phyloP scores from a whole-genome alignment of 2,888 invertebrate species.

The Netelia melanura region DNA sequence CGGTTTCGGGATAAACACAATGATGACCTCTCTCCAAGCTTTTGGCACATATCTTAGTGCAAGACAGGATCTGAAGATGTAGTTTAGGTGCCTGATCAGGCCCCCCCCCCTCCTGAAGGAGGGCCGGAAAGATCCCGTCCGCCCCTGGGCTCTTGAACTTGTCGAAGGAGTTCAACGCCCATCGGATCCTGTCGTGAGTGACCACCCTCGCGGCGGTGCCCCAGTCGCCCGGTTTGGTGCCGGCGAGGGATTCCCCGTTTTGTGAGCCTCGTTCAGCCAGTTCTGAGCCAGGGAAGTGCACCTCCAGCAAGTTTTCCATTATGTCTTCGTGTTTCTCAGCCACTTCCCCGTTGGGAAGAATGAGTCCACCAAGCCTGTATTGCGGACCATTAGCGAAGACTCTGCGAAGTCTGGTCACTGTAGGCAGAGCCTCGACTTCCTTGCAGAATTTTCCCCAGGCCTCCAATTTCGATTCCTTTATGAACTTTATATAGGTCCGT shows the following conservation, averaged over 20 bases:
- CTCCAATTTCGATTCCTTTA: slow-evolving; percentile 1
- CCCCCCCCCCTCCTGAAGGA: slow-evolving; percentile 45
- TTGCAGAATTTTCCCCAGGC: slow-evolving; percentile 26
- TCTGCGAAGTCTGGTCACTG: slow-evolving; percentile 31
- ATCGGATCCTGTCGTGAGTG: slow-evolving; percentile 9
- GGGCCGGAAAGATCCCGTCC: slow-evolving; percentile 51
- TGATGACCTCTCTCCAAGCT: neutral
- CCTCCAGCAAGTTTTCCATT: slow-evolving; percentile 39
- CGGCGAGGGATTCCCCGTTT: no score
- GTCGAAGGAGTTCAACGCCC: slow-evolving; percentile 43
- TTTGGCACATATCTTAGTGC: slow-evolving; percentile 19
- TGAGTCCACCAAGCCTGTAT: slow-evolving; percentile 18
- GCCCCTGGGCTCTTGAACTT: slow-evolving; percentile 36
- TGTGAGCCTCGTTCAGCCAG: neutral
- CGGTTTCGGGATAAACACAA: slow-evolving; percentile 8
- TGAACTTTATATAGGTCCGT: slow-evolving; percentile 17
- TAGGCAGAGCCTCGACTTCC: slow-evolving; percentile 4
- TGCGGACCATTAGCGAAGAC: slow-evolving; percentile 34
- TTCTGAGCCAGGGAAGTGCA: slow-evolving; percentile 40
- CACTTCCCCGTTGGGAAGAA: slow-evolving; percentile 16
- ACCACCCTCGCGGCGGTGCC: slow-evolving; percentile 1
- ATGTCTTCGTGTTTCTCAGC: slow-evolving; percentile 36
- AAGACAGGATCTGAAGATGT: slow-evolving; percentile 8
- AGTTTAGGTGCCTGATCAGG: neutral
- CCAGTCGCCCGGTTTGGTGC: slow-evolving; percentile 1